Base-by-base conservation (phyloP, 1,140 invertebrate species). In the Nixonia krombeini region DNA sequence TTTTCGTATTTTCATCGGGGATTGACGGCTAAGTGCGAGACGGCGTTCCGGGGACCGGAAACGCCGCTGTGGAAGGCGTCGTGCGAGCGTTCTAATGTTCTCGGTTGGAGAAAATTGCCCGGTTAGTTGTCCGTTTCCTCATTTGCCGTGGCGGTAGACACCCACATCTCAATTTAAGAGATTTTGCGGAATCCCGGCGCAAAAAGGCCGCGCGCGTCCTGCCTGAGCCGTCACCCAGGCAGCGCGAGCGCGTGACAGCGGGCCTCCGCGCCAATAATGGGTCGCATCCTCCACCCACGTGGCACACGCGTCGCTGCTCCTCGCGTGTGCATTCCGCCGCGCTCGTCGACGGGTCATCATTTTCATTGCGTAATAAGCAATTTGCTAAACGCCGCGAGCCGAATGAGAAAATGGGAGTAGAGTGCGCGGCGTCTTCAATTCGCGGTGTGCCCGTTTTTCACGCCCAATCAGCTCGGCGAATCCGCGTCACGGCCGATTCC, bases 41-140 rank as follows among this genome's bases (percentile, higher is more conserved):
- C n/a, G n/a, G n/a, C 49, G 38, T 66, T 73, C 65, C 58, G 62
- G 52, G 68, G 47, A 59, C 64, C 72, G 70, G 74, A 73, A n/a
- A n/a, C n/a, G n/a, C n/a, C n/a, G n/a, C n/a, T n/a, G n/a, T n/a
- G n/a, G n/a, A 70, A 71, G 31, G 47, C 53, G 50, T 49, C 49
- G 63, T 72, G 57, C 44, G 26, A 74, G 35, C 31, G 42, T 25
- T 12, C 21, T 6, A 26, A 9, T 26, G 2, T 31, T 8, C 67
- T 76, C 72, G 74, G 73, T 50, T 69, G 61, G 37, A 77, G 74
- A 67, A 78, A 80, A 81, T 80, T 73, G 77, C 49, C 75, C 70
- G 72, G 75, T 68, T 80, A 78, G 78, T 81, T 80, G 74, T 74
- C 71, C 73, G 66, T 79, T 83, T 83, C 81, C 81, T 81, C 78